phyloP scores from a whole-genome alignment of 2,113 vertebrate genomes.

The Limanda limanda region DNA sequence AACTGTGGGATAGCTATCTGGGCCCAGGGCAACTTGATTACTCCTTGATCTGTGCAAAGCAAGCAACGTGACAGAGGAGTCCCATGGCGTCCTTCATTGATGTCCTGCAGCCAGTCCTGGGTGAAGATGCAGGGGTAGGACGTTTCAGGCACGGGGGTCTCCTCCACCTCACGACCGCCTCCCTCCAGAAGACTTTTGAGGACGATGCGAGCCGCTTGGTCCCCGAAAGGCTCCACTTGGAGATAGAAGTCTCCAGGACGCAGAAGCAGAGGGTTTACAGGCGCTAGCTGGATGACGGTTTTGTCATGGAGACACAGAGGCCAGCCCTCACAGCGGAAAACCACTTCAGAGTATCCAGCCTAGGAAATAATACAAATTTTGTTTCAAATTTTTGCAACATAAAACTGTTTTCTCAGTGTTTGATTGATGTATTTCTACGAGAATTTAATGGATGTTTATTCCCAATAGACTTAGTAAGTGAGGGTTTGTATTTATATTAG shows the following conservation, averaged over 20 bases:
- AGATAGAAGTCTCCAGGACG: conserved; percentile 95
- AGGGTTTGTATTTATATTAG: no score
- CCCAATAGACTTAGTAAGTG: neutral
- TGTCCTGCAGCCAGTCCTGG: conserved; percentile 86
- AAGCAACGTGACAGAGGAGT: conserved; percentile 86
- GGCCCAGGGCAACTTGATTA: conserved; percentile 87
- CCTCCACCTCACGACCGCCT: conserved; percentile 84
- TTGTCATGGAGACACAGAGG: conserved; percentile 91
- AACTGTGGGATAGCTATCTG: conserved; percentile 90
- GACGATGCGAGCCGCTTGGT: conserved; percentile 87
- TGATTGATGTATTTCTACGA: no score
- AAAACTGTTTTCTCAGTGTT: no score
- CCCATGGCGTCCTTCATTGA: conserved; percentile 82
- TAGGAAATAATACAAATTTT: conserved; percentile 51
- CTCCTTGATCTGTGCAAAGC: conserved; percentile 89
- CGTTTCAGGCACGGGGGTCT: conserved; percentile 84
- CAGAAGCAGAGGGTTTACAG: conserved; percentile 90
- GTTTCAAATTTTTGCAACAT: neutral
- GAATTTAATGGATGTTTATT: neutral
- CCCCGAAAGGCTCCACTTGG: conserved; percentile 88
- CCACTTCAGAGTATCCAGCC: conserved; percentile 88
- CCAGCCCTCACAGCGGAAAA: conserved; percentile 95
- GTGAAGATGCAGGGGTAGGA: conserved; percentile 91
- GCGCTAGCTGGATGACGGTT: conserved; percentile 90
- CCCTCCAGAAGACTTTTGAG: conserved; percentile 90